Evolutionary conservation across 2,113 vertebrate genomes (phyloP).

Genomic region (Saguinus imperator): DNA sequence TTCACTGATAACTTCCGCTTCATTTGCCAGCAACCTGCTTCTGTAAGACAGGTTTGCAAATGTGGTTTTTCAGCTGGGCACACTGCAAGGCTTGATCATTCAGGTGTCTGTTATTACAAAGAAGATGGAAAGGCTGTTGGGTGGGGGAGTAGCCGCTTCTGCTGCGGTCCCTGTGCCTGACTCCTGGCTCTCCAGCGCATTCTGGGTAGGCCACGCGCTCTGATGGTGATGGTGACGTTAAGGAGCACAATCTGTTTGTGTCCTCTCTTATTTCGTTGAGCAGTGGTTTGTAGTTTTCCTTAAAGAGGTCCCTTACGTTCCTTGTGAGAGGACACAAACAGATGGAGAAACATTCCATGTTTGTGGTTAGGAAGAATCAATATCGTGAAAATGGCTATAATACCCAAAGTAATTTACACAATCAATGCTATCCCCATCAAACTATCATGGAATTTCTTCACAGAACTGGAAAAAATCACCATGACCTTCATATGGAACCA

Average conservation of each 20-base stretch:
- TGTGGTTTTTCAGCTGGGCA: neutral
- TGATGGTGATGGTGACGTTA: neutral
- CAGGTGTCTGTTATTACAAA: neutral
- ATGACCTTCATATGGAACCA: too few species aligned
- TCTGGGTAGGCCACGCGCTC: fast-evolving
- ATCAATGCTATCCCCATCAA: too few species aligned
- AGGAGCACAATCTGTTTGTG: neutral
- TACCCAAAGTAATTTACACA: too few species aligned
- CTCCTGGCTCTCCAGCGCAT: neutral
- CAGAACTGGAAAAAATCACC: too few species aligned
- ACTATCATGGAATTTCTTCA: too few species aligned
- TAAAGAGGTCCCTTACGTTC: too few species aligned
- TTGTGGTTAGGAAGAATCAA: too few species aligned
- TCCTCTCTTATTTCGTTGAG: too few species aligned
- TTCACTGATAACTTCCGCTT: neutral
- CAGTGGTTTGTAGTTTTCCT: too few species aligned
- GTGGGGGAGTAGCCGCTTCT: neutral
- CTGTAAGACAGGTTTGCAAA: neutral
- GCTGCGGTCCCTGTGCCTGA: neutral
- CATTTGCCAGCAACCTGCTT: neutral
- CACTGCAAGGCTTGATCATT: neutral
- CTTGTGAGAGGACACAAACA: too few species aligned
- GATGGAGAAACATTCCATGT: too few species aligned
- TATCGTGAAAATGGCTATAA: too few species aligned
- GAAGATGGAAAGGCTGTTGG: neutral